A percentile compares a stretch with the other conserved stretches of the same genome.
These are phyloP conservation scores for Anas georgica DNA, from an alignment of 2,797 vertebrate species.

Conservation along the genomic window DNA sequence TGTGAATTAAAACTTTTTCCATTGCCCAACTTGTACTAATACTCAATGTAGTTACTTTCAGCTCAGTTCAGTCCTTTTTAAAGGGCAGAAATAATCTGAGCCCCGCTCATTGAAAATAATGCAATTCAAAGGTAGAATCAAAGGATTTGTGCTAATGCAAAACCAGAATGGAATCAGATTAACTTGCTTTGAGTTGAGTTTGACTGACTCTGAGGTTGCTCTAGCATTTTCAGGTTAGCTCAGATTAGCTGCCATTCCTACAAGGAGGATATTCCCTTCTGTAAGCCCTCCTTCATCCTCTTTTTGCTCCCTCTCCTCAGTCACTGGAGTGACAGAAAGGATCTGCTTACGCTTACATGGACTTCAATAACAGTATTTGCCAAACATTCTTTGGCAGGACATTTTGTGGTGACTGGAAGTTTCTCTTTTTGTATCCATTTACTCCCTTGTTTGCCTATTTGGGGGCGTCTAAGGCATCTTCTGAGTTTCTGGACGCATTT, in stretches of 20 bases:
- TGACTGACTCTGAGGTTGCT: not conserved
- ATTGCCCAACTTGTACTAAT: not conserved
- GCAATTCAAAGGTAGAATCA: not conserved
- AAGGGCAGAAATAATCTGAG: not conserved
- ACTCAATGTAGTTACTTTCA: not conserved
- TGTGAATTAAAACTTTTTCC: not conserved
- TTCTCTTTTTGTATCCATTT: conserved; percentile 1
- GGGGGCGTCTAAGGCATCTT: not conserved
- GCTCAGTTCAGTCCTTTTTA: not conserved
- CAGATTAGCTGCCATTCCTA: not conserved
- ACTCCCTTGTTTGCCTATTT: not conserved
- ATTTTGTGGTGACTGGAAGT: conserved; percentile 21
- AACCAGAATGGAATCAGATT: not conserved
- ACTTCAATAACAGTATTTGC: conserved; percentile 25
- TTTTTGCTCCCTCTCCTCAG: not conserved
- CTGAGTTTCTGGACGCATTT: not conserved
- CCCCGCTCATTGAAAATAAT: not conserved
- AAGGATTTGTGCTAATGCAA: not conserved
- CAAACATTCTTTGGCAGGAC: conserved; percentile 22
- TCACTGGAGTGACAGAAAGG: conserved; percentile 34
- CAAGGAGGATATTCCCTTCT: not conserved
- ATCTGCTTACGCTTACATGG: conserved; percentile 37
- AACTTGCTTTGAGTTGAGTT: not conserved
- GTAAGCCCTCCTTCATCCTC: not conserved
- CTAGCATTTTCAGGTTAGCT: not conserved